These are phyloP conservation scores for Drosophila borealis DNA, from an alignment of 2,888 invertebrate species.

Conservation along the genomic window DNA sequence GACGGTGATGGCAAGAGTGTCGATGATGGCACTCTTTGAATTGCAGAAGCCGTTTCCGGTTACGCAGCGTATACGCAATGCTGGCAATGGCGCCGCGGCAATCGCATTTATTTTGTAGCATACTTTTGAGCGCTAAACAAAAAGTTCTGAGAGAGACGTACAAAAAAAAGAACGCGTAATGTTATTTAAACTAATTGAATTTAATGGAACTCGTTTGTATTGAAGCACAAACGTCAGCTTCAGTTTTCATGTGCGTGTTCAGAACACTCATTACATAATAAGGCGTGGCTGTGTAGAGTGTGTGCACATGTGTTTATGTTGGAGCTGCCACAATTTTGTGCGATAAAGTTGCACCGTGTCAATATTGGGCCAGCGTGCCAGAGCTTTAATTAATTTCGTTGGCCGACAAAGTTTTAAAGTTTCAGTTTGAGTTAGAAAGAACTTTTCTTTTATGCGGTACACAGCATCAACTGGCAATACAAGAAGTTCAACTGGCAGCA, in stretches of 20 bases:
- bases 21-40: conserved; percentile 49
- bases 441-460: conserved; percentile 26
- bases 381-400: conserved; percentile 70
- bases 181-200: conserved; percentile 78
- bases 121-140: conserved; percentile 55
- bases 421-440: conserved; percentile 43
- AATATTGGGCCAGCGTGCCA: conserved; percentile 76
- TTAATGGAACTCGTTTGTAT: conserved; percentile 65
- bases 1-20: conserved; percentile 21
- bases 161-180: conserved; percentile 32
- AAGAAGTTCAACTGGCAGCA: conserved; percentile 93
- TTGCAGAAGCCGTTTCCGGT: conserved; percentile 63
- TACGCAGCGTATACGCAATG: conserved; percentile 66
- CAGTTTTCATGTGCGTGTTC: conserved; percentile 8
- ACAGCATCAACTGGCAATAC: conserved; percentile 86
- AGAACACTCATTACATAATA: conserved; percentile 18
- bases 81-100: conserved; percentile 14
- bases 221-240: conserved; percentile 36
- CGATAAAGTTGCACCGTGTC: conserved; percentile 62
- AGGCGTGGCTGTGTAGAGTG: not conserved
- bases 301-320: conserved; percentile 21
- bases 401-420: conserved; percentile 58
- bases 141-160: conserved; percentile 20
- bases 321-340: conserved; percentile 44
- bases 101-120: conserved; percentile 42